phyloP scores from a whole-genome alignment of 2,888 invertebrate species.

The Chrysolina oricalcia region DNA sequence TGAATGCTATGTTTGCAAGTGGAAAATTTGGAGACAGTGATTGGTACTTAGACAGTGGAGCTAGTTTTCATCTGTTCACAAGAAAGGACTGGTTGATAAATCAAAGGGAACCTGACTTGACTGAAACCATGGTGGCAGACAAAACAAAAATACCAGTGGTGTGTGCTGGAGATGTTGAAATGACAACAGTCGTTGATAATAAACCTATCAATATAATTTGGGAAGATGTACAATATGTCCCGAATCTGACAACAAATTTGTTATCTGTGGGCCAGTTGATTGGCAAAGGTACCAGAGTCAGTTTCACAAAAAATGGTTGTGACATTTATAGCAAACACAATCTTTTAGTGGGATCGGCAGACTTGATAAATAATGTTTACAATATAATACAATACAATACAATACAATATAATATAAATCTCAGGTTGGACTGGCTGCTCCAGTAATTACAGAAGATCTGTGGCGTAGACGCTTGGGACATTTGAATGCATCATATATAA shows the following conservation, averaged over 20 bases:
- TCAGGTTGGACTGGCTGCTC: background rate
- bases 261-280: too few species aligned
- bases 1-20: slow-evolving; percentile 21
- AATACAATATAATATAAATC: too few species aligned
- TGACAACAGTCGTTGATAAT: too few species aligned
- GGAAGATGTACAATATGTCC: too few species aligned
- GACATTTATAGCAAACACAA: background rate
- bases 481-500: too few species aligned
- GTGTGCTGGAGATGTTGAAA: too few species aligned
- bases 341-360: background rate
- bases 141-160: too few species aligned
- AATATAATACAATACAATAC: background rate
- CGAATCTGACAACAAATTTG: too few species aligned
- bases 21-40: slow-evolving; percentile 45
- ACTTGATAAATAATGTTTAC: slow-evolving; percentile 3
- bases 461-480: slow-evolving; percentile 1
- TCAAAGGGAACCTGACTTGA: too few species aligned
- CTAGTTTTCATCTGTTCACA: slow-evolving; percentile 54
- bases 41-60: slow-evolving; percentile 58
- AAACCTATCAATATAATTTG: too few species aligned
- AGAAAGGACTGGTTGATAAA: slow-evolving; percentile 36
- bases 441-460: background rate
- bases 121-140: too few species aligned
- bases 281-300: slow-evolving; percentile 3
- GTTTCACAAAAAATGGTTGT: background rate